Base-by-base conservation (phyloP, 1,140 invertebrate genomes). In the Lysiphlebus fabarum region DNA sequence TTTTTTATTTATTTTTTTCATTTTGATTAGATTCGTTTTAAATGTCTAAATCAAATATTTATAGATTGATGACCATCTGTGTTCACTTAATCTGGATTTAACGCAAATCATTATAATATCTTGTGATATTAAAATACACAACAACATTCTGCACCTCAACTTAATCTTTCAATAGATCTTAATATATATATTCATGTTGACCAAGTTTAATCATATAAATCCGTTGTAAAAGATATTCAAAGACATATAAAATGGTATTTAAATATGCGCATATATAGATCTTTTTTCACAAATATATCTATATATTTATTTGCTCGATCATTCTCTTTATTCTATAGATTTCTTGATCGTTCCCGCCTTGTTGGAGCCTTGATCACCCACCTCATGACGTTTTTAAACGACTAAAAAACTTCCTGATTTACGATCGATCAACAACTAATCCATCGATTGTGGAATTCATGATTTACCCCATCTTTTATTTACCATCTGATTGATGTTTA, bases 31-130 rank as follows among this genome's bases (percentile, higher is more conserved):
- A 26, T 26, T 26, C 1, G 0, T 26, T 65, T 61, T 65, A 65
- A 69, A 72, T 67, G 65, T 71, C 69, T 72, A 71, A 72, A 72
- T 72, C 71, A 72, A 71, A 71, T 68, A 65, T 72, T 72, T 72
- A 69, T 70, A 68, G 68, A 68, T 70, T 67, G 65, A 67, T 62
- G 68, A 63, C 63, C 65, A 64, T 2, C 59, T 11, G 40, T 43
- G 64, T 63, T 71, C 69, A n/a, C n/a, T 68, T 72, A 72, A 72
- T 72, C 70, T 72, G 68, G 68, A 72, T 72, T 72, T 71, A 72
- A 71, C 68, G 64, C n/a, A n/a, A 66, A 34, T 53, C 26, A 26
- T 26, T 26, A 26, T 26, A 26, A 26, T 26, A 26, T 44, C 44
- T n/a, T 63, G 61, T 40, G 38, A 40, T 5, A 40, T 40, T 40